Evolutionary conservation across 2,888 invertebrate genomes (phyloP).

Genomic region (Pandemis cinnamomeana): DNA sequence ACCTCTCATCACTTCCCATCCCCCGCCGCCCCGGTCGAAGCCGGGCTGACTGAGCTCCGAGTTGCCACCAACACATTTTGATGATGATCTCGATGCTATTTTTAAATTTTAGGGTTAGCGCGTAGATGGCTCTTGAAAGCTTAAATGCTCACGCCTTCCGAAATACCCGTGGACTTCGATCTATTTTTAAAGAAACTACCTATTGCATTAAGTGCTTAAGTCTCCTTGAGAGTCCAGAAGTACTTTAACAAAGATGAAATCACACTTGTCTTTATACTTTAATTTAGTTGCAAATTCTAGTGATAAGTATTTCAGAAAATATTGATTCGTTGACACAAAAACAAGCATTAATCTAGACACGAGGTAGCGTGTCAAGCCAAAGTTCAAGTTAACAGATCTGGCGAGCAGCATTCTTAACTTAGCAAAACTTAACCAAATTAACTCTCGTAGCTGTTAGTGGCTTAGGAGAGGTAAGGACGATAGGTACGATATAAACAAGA

Average conservation of each 20-base stretch:
- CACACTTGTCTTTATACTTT: too few species aligned
- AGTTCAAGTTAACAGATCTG: too few species aligned
- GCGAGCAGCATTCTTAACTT: too few species aligned
- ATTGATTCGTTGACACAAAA: too few species aligned
- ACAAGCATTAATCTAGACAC: too few species aligned
- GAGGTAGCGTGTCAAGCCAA: too few species aligned
- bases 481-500: too few species aligned
- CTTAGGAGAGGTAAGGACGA: too few species aligned
- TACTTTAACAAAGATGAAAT: neutral
- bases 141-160: neutral
- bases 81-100: neutral
- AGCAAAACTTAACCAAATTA: too few species aligned
- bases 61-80: neutral
- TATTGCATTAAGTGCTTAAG: neutral
- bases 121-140: neutral
- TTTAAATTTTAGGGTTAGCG: conserved; percentile 3
- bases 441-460: too few species aligned
- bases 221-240: neutral
- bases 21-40: neutral
- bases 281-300: too few species aligned
- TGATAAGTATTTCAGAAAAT: too few species aligned
- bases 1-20: neutral
- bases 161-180: neutral
- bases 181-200: neutral
- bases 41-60: neutral